Percentiles rank a stretch among this genome's conserved stretches.
These are phyloP conservation scores for Meta bourneti DNA, from an alignment of 2,888 invertebrate species.

Conservation along the genomic window DNA sequence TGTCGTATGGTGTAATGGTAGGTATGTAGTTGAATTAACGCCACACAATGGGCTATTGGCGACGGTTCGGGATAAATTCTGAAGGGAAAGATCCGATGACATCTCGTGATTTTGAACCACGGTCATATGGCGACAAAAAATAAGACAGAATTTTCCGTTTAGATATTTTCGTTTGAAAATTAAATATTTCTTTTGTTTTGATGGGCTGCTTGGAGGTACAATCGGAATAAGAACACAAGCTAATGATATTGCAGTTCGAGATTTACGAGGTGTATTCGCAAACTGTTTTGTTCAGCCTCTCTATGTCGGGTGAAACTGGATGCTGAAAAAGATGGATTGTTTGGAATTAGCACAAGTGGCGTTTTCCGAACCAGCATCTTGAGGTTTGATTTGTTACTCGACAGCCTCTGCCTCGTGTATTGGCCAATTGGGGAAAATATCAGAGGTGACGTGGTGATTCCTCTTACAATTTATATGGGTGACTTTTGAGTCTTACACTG, in stretches of 20 bases:
- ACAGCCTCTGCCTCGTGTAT: neutral
- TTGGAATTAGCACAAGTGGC: neutral
- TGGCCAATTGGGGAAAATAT: neutral
- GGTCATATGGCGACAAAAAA: too few relatives aligned
- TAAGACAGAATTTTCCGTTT: too few relatives aligned
- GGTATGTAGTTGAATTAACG: too few relatives aligned
- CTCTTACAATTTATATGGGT: too few relatives aligned
- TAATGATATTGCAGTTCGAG: neutral
- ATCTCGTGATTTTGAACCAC: too few relatives aligned
- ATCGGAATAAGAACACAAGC: neutral
- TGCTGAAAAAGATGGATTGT: neutral
- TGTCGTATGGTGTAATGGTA: too few relatives aligned
- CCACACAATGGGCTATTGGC: too few relatives aligned
- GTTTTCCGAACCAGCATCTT: neutral
- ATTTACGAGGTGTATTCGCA: neutral
- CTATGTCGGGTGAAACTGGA: neutral
- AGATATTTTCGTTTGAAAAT: too few relatives aligned
- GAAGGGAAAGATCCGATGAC: too few relatives aligned
- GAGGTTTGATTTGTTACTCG: neutral
- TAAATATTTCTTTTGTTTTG: neutral
- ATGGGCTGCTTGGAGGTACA: neutral
- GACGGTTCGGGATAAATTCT: too few relatives aligned
- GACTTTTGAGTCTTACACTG: too few relatives aligned
- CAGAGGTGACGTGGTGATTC: too few relatives aligned
- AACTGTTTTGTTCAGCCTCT: neutral